Base-by-base conservation (phyloP, 1,140 invertebrate species). In the Drosophila arawakana region DNA sequence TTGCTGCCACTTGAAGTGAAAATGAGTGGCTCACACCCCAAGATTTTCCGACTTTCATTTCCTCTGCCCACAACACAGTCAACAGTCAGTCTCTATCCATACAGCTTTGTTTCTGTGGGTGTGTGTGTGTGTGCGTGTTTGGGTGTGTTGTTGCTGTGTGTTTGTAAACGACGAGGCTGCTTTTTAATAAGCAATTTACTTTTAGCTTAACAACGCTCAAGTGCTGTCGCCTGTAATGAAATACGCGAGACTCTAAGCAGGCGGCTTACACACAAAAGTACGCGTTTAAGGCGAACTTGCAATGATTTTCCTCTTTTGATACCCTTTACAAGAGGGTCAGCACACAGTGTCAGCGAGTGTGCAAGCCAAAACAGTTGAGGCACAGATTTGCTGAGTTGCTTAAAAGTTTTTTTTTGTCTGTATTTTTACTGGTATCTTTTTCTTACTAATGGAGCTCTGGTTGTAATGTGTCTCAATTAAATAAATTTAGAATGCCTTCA, bases 111-210 rank as follows among this genome's bases (percentile, higher is more conserved):
- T 6, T 8, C 5, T 47, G 34, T 66, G 15, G 30, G n/a, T 47
- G 43, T 66, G 25, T 39, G n/a, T 73, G 15, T 58, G 25, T 63
- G 30, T 63, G 34, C 37, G 46, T 77, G 67, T 34, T 13, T 43
- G 9, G 41, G 41, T 66, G 50, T 37, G 15, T 15, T 15, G 15
- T 15, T 15, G 15, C 15, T 15, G 41, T 66, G 50, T 37, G 73
- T 65, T 67, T 71, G 67, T 71, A 65, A 61, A 63, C 30, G 73
- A 44, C 49, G 62, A 13, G 54, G 55, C 76, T 78, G 80, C 84
- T 88, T 88, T 88, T 88, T 88, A 88, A 88, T 88, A 88, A 88
- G 83, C 84, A 89, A 88, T 88, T 89, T 89, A 89, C 78, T 86
- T 83, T 82, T 86, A 88, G 84, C 83, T 76, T 88, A 83, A 86